A percentile compares a stretch with the other conserved stretches of the same genome.
Conservation (phyloP, 2,888 invertebrate genomes). For the Aporophyla lueneburgensis region DNA sequence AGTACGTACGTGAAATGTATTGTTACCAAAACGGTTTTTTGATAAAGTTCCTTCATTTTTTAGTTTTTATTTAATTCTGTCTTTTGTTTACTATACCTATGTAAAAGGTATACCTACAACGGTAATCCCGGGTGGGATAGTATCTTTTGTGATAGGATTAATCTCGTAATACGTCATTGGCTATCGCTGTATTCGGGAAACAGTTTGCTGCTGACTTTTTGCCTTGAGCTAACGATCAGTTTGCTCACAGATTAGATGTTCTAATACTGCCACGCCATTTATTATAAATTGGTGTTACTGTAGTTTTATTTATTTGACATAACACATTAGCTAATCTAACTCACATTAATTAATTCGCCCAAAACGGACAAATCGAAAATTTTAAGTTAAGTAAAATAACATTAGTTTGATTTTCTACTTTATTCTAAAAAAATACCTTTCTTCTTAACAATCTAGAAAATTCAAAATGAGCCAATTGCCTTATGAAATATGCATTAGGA, state of each 20-base stretch:
- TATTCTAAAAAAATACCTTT: no score
- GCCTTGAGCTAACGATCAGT: not conserved
- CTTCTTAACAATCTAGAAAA: no score
- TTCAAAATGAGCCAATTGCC: no score
- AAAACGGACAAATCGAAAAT: no score
- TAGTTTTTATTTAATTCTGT: not conserved
- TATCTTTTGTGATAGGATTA: not conserved
- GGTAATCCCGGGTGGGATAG: not conserved
- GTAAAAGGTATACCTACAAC: not conserved
- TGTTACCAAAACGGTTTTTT: not conserved
- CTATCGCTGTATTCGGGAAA: no score
- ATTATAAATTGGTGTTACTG: not conserved
- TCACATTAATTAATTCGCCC: no score
- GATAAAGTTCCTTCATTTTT: not conserved
- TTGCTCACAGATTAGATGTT: not conserved
- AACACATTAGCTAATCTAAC: no score
- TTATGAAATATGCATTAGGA: no score
- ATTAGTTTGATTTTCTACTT: no score
- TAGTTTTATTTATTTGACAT: not conserved
- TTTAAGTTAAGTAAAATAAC: no score
- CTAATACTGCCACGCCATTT: not conserved
- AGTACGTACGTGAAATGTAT: not conserved
- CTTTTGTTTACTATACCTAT: no score
- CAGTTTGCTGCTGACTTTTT: not conserved
- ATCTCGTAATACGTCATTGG: not conserved